phyloP scores from a whole-genome alignment of 1,140 invertebrate genomes.

The Spodoptera frugiperda region DNA sequence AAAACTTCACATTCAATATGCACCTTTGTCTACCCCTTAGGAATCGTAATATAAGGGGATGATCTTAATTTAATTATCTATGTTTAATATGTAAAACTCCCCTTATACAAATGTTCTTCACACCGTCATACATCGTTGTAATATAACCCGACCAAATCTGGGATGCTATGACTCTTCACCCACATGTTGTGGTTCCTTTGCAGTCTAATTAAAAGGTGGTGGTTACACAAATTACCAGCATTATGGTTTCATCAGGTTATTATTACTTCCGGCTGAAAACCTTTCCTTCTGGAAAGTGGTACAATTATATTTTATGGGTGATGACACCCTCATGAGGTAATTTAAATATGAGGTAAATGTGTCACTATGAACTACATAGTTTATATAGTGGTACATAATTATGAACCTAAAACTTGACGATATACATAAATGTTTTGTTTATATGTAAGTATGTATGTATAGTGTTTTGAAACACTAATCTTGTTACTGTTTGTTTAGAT shows the following conservation, averaged over 20 bases:
- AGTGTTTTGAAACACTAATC: no score
- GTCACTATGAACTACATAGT: no score
- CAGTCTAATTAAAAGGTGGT: conserved; percentile 66
- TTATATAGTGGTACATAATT: no score
- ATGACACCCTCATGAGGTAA: conserved; percentile 14
- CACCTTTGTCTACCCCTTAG: no score
- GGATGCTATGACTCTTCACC: conserved; percentile 35
- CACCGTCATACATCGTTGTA: background rate
- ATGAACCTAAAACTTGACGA: no score
- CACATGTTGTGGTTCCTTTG: conserved; percentile 59
- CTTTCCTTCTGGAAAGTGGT: conserved; percentile 49
- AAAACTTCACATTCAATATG: no score
- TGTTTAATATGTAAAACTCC: background rate
- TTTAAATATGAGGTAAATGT: no score
- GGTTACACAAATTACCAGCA: conserved; percentile 68
- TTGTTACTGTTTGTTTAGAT: no score
- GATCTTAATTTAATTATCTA: no score
- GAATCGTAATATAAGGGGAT: no score
- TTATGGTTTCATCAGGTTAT: conserved; percentile 69
- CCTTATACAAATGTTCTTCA: background rate
- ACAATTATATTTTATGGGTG: conserved; percentile 49
- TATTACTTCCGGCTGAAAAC: conserved; percentile 61
- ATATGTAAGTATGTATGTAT: no score
- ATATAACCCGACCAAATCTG: conserved; percentile 45
- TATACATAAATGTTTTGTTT: no score